Evolutionary conservation across 2,113 vertebrate genomes (phyloP).

Genomic region (Emydura subglobosa): DNA sequence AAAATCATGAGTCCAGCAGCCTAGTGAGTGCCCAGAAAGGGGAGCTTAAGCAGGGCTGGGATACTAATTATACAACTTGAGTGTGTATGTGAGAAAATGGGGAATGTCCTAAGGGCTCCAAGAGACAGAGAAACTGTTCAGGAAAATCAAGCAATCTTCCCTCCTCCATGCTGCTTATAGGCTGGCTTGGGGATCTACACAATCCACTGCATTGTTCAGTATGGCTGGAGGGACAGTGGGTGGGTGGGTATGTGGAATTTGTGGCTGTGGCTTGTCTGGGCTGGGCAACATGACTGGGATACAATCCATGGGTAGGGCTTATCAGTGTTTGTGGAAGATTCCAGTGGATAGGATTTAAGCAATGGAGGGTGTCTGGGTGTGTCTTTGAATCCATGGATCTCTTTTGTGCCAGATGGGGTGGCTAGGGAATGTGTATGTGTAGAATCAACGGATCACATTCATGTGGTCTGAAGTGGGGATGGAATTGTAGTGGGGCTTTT

Average conservation of each 20-base stretch:
- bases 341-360: neutral
- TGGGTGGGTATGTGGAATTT: constrained; percentile 1
- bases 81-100: neutral
- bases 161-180: neutral
- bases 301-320: neutral
- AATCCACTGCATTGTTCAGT: neutral
- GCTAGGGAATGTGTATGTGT: neutral
- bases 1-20: neutral
- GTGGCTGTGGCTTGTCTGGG: neutral
- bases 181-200: neutral
- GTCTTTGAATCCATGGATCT: neutral
- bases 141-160: neutral
- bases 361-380: neutral
- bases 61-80: neutral
- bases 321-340: neutral
- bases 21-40: neutral
- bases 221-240: neutral
- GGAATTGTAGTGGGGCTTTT: neutral
- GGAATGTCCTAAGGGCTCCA: neutral
- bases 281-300: neutral
- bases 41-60: neutral
- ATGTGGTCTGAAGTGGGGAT: neutral
- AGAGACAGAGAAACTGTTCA: neutral
- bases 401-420: neutral
- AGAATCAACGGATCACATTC: neutral